phyloP scores from a whole-genome alignment of 1,140 invertebrate genomes.

The Zaprionus kolodkinae region DNA sequence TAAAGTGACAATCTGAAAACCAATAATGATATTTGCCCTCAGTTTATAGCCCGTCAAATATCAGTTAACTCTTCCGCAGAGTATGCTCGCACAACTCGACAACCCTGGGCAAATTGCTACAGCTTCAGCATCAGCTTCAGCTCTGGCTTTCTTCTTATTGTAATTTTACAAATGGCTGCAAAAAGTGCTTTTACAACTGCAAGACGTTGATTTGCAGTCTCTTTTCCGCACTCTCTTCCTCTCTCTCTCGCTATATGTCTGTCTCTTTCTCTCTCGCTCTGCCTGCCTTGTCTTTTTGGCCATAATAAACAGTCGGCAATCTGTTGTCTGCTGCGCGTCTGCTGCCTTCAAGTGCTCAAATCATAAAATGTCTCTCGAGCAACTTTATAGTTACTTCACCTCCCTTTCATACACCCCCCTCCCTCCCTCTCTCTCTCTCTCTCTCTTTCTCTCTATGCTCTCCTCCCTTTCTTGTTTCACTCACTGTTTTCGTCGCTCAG shows the following conservation, averaged over 20 bases:
- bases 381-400: conserved; percentile 78
- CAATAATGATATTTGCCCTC: neutral
- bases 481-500: conserved; percentile 62
- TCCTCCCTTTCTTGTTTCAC: conserved; percentile 14
- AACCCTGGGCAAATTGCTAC: neutral
- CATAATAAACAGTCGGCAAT: conserved; percentile 78
- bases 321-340: conserved; percentile 79
- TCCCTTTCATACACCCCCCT: neutral
- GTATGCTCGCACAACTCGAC: neutral
- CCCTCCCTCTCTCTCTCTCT: neutral
- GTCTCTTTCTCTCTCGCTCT: neutral
- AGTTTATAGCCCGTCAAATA: conserved; percentile 12
- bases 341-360: conserved; percentile 79
- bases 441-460: neutral
- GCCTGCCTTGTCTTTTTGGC: conserved; percentile 46
- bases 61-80: conserved; percentile 3
- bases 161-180: conserved; percentile 75
- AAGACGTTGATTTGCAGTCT: conserved; percentile 68
- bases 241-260: neutral
- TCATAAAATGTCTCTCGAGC: conserved; percentile 80
- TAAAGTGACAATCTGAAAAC: neutral
- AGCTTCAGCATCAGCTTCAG: neutral
- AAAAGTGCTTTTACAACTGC: conserved; percentile 52
- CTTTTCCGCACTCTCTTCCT: neutral
- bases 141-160: conserved; percentile 46